These are phyloP conservation scores for Cyanoderma ruficeps DNA, from an alignment of 2,113 vertebrate species.

Conservation along the genomic window DNA sequence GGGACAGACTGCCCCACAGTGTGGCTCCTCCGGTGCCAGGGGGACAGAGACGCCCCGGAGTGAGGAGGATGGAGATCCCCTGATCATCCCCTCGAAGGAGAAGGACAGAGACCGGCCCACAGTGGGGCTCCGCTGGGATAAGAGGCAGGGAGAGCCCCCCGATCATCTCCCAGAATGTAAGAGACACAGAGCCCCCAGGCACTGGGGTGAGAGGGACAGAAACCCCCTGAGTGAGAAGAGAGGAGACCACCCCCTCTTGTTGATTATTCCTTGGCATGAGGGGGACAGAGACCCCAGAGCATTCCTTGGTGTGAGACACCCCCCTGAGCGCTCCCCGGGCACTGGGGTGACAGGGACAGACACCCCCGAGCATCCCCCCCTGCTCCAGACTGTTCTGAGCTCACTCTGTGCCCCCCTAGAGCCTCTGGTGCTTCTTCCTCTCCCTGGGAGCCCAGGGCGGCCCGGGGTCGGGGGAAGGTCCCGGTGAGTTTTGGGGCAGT, in stretches of 20 bases:
- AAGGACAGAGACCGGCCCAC: not conserved
- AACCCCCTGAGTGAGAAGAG: not conserved
- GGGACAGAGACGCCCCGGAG: not conserved
- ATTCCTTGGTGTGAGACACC: not conserved
- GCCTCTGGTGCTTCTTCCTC: not conserved
- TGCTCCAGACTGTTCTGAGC: fast-evolving
- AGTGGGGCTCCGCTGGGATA: not conserved
- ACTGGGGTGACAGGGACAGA: not conserved
- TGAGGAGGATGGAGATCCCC: no score
- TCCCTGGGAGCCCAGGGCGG: not conserved
- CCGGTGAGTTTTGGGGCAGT: fast-evolving
- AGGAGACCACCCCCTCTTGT: no score
- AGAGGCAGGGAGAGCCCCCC: not conserved
- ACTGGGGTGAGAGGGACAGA: not conserved
- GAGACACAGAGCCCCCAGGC: not conserved
- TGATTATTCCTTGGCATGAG: not conserved
- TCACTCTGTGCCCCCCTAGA: not conserved
- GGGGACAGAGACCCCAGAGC: not conserved
- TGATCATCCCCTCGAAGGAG: no score
- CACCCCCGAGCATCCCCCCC: not conserved
- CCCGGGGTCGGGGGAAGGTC: fast-evolving
- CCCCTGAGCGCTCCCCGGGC: not conserved
- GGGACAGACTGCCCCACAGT: fast-evolving
- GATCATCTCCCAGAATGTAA: not conserved
- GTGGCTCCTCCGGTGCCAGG: not conserved